Conservation (phyloP, 2,113 vertebrate species). For the Ictidomys tridecemlineatus region DNA sequence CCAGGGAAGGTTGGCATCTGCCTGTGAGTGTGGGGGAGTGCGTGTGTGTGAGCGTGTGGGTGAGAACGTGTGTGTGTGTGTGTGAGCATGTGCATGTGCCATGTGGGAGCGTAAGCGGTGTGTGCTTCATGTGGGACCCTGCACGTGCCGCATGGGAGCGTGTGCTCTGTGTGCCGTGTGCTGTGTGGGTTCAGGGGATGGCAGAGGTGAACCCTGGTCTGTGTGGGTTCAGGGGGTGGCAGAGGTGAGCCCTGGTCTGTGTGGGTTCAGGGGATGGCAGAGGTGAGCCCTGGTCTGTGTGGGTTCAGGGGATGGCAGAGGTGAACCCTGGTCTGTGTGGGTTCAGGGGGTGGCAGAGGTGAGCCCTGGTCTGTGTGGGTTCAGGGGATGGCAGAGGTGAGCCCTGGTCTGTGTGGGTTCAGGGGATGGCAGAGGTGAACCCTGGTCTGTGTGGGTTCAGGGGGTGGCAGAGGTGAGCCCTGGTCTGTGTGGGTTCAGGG, state of each 20-base stretch:
- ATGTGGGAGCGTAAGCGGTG: no score
- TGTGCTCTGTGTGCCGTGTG: no score
- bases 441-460: background rate
- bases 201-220: background rate
- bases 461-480: background rate
- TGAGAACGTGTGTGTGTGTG: background rate
- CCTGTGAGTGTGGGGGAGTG: no score
- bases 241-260: background rate
- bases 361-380: background rate
- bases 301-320: background rate
- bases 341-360: background rate
- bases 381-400: background rate
- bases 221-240: background rate
- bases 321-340: background rate
- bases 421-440: background rate
- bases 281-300: background rate
- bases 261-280: background rate
- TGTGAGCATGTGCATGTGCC: no score
- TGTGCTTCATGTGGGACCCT: background rate
- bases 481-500: background rate
- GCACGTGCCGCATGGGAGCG: no score
- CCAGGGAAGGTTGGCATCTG: background rate
- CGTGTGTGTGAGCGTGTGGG: no score
- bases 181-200: background rate
- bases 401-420: background rate